Evolutionary conservation across 1,140 invertebrate species (phyloP).

Genomic region (Paramacrobiotus metropolitanus): DNA sequence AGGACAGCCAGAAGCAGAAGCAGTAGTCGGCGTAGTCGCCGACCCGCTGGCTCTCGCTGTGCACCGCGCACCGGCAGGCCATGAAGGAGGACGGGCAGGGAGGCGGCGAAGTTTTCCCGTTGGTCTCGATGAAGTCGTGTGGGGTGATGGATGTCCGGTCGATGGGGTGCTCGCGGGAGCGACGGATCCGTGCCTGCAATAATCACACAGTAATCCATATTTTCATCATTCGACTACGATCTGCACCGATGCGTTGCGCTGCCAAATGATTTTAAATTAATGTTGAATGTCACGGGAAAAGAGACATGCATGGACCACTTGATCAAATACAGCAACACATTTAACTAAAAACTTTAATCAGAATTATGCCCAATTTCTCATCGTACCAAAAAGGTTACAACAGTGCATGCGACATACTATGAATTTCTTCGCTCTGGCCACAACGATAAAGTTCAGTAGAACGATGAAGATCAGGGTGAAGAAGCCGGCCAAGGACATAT

Average conservation of each 20-base stretch:
- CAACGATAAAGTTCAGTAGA: neutral
- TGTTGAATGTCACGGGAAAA: no score
- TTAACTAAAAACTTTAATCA: no score
- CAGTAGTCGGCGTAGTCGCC: slow-evolving; percentile 52
- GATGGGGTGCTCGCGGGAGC: slow-evolving; percentile 93
- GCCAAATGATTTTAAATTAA: no score
- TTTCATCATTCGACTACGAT: no score
- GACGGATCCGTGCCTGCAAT: slow-evolving; percentile 71
- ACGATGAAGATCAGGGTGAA: neutral
- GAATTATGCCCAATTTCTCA: no score
- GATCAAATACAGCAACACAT: no score
- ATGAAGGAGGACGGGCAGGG: slow-evolving; percentile 56
- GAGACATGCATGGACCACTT: no score
- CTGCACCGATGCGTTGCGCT: no score
- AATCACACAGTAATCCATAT: slow-evolving; percentile 7
- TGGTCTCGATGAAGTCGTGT: slow-evolving; percentile 95
- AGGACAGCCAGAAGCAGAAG: slow-evolving; percentile 69
- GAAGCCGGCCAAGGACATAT: neutral
- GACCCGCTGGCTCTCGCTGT: slow-evolving; percentile 40
- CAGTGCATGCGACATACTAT: no score
- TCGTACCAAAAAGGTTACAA: no score
- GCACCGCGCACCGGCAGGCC: slow-evolving; percentile 50
- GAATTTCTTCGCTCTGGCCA: neutral
- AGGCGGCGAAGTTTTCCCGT: slow-evolving; percentile 94
- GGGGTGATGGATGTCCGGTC: slow-evolving; percentile 93